phyloP scores from a whole-genome alignment of 2,113 vertebrate species.

The Mirounga angustirostris region DNA sequence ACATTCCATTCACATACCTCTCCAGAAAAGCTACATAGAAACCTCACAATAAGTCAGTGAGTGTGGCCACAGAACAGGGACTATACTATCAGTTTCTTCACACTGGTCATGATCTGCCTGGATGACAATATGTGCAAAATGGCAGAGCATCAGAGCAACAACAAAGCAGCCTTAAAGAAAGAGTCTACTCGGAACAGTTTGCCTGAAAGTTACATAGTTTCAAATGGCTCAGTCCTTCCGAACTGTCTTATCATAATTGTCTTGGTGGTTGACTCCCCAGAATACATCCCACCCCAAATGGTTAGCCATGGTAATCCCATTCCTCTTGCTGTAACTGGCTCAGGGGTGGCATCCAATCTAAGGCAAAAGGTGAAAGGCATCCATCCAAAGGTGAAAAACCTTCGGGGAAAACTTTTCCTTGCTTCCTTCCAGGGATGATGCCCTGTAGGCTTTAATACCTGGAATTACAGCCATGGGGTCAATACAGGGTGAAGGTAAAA shows the following conservation, averaged over 20 bases:
- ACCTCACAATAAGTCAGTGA: background rate
- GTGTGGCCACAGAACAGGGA: background rate
- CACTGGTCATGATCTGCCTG: background rate
- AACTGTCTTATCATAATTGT: background rate
- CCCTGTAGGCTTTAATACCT: background rate
- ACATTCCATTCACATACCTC: background rate
- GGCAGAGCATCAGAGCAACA: too few species aligned
- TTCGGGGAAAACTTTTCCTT: background rate
- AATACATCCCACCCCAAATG: background rate
- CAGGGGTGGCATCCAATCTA: background rate
- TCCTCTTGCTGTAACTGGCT: background rate
- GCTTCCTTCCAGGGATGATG: background rate
- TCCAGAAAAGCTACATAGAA: background rate
- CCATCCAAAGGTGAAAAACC: background rate
- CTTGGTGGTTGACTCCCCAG: background rate
- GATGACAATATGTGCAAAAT: background rate
- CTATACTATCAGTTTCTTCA: background rate
- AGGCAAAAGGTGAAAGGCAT: background rate
- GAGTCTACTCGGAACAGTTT: background rate
- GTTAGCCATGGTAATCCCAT: background rate
- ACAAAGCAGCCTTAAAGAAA: background rate
- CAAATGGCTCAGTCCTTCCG: background rate
- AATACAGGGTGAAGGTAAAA: background rate
- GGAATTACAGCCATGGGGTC: background rate
- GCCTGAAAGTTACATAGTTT: background rate